phyloP scores from a whole-genome alignment of 2,888 invertebrate genomes.

The Tiliacea citrago region DNA sequence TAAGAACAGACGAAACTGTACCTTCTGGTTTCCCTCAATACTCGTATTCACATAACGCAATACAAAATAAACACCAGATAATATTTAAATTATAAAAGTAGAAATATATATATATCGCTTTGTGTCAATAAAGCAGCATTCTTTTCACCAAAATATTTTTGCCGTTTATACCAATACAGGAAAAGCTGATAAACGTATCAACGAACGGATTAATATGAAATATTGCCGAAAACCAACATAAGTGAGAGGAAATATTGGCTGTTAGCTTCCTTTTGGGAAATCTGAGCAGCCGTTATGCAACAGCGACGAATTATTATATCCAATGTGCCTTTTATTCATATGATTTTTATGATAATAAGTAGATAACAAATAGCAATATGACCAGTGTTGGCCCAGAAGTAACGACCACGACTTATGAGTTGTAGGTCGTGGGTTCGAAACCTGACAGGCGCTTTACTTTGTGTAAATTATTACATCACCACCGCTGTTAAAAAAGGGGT shows the following conservation, averaged over 20 bases:
- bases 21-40: not conserved
- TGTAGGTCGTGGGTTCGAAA: too few species aligned
- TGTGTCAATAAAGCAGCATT: conserved; percentile 47
- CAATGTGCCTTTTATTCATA: conserved; percentile 33
- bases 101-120: not conserved
- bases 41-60: not conserved
- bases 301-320: conserved; percentile 54
- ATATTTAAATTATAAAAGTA: conserved; percentile 22
- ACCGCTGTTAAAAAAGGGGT: too few species aligned
- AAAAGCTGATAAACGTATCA: conserved; percentile 72
- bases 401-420: too few species aligned
- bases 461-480: too few species aligned
- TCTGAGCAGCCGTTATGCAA: conserved; percentile 61
- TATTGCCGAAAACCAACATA: conserved; percentile 73
- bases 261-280: conserved; percentile 66
- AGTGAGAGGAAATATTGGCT: conserved; percentile 71
- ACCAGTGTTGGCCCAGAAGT: too few species aligned
- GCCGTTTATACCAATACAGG: conserved; percentile 64
- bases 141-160: conserved; percentile 53
- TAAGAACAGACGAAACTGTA: not conserved
- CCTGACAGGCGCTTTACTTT: too few species aligned
- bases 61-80: conserved; percentile 14
- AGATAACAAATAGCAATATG: not conserved
- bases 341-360: conserved; percentile 26
- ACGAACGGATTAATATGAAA: conserved; percentile 78